phyloP scores from a whole-genome alignment of 2,113 vertebrate species.

The Raphicerus campestris region DNA sequence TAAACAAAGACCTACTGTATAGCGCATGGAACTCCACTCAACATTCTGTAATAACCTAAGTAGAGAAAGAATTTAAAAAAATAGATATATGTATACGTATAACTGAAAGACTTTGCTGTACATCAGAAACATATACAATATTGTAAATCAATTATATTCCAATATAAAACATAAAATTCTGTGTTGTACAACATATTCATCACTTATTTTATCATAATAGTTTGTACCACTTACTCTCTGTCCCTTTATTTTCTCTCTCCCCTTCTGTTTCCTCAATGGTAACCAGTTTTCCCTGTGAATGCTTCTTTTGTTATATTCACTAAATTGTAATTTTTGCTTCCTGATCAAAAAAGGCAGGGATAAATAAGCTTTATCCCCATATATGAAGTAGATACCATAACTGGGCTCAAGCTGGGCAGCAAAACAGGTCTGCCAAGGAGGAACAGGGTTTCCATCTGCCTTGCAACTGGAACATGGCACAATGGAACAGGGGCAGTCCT shows the following conservation, averaged over 20 bases:
- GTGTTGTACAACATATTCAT: neutral
- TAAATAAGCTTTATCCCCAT: neutral
- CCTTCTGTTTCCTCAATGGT: neutral
- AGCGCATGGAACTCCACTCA: no score
- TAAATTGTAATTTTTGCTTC: neutral
- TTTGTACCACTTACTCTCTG: neutral
- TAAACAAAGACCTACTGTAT: no score
- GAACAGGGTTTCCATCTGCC: neutral
- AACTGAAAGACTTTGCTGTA: no score
- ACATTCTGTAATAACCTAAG: no score
- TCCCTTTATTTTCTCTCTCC: neutral
- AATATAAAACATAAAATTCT: neutral
- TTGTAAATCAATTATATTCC: neutral
- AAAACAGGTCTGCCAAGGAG: neutral
- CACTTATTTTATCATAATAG: neutral
- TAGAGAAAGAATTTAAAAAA: no score
- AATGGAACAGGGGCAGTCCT: neutral
- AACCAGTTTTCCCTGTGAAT: neutral
- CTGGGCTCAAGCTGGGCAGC: neutral
- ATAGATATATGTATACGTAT: no score
- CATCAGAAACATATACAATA: neutral
- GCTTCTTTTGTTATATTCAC: neutral
- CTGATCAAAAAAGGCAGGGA: neutral
- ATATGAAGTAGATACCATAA: neutral
- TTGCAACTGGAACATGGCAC: neutral